Evolutionary conservation across 2,113 vertebrate genomes (phyloP).

Genomic region (Eudyptes chrysolophus): DNA sequence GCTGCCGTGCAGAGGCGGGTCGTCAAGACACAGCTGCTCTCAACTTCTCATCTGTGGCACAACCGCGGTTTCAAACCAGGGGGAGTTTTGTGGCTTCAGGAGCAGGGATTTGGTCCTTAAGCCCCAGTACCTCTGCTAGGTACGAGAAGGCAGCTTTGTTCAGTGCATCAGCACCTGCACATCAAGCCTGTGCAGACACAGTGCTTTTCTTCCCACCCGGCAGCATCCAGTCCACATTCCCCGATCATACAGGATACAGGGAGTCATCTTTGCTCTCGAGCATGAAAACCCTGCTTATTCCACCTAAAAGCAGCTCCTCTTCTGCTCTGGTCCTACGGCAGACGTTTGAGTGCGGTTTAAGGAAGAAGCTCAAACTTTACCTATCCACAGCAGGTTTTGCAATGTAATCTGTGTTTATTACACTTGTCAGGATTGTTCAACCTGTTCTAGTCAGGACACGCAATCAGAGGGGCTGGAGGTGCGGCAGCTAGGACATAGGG

Average conservation of each 20-base stretch:
- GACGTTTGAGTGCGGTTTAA: background rate
- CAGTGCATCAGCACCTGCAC: background rate
- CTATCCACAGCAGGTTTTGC: background rate
- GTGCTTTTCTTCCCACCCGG: background rate
- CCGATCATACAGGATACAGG: accelerated
- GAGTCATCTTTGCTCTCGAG: background rate
- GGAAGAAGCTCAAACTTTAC: background rate
- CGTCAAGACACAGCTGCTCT: accelerated
- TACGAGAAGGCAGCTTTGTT: background rate
- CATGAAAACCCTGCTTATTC: background rate
- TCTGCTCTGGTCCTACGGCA: background rate
- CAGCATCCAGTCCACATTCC: background rate
- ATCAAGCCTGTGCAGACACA: accelerated
- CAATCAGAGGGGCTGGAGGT: background rate
- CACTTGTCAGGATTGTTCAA: background rate
- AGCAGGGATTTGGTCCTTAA: background rate
- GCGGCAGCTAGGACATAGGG: accelerated
- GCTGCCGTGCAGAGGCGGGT: background rate
- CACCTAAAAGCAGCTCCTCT: background rate
- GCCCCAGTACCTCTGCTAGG: background rate
- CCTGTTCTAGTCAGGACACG: accelerated
- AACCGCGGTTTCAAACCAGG: accelerated
- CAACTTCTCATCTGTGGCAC: background rate
- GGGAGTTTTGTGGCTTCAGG: background rate
- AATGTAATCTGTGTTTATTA: background rate